A percentile compares a stretch with the other conserved stretches of the same genome.
Evolutionary conservation across 2,888 invertebrate genomes (phyloP).

Genomic region (Terebella lapidaria): DNA sequence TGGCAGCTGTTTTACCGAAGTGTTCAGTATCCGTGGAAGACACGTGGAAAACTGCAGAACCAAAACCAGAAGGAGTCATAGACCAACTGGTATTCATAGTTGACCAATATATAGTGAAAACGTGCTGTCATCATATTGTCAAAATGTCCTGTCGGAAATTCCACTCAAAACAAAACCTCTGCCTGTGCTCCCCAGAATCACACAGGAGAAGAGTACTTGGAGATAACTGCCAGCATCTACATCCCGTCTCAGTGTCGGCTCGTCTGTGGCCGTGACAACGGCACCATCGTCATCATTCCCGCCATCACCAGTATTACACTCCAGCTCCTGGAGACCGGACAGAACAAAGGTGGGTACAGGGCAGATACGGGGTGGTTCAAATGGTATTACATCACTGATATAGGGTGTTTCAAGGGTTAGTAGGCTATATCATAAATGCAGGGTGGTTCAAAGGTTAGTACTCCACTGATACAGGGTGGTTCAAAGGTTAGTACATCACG

Average conservation of each 20-base stretch:
- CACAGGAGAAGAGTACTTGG: slow-evolving; percentile 8
- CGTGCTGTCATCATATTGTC: neutral
- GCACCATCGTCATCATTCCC: slow-evolving; percentile 90
- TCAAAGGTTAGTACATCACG: no score
- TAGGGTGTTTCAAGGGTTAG: no score
- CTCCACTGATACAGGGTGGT: no score
- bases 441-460: no score
- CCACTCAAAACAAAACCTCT: no score
- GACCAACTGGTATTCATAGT: slow-evolving; percentile 69
- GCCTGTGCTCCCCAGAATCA: slow-evolving; percentile 7
- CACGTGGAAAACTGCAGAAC: slow-evolving; percentile 83
- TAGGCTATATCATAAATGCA: no score
- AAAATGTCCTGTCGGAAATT: no score
- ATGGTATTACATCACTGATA: no score
- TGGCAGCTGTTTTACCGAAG: slow-evolving; percentile 19
- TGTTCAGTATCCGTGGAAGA: slow-evolving; percentile 59
- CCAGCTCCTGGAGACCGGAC: slow-evolving; percentile 64
- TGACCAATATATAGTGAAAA: neutral
- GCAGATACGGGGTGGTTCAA: no score
- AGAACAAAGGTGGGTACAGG: slow-evolving; percentile 18
- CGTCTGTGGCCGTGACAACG: slow-evolving; percentile 91
- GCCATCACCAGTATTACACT: slow-evolving; percentile 92
- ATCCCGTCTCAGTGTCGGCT: slow-evolving; percentile 86
- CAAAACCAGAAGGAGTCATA: slow-evolving; percentile 82
- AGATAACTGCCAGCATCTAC: slow-evolving; percentile 86